These are phyloP conservation scores for Crotalus tigris DNA, from an alignment of 2,113 vertebrate genomes.

Conservation along the genomic window DNA sequence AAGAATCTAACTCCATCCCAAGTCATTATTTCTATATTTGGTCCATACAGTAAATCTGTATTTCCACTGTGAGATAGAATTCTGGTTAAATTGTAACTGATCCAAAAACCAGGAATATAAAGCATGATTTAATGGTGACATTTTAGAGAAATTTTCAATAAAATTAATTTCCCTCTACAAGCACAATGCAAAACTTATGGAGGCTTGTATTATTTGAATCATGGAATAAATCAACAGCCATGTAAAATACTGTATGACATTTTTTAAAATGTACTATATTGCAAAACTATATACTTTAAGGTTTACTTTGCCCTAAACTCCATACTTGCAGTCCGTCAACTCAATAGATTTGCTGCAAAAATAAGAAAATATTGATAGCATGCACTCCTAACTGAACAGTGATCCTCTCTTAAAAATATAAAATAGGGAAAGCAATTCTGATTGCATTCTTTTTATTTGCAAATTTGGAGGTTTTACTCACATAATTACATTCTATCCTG, in stretches of 20 bases:
- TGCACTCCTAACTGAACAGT: background rate
- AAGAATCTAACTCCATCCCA: background rate
- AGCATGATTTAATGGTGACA: background rate
- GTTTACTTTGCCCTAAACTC: background rate
- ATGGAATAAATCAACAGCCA: background rate
- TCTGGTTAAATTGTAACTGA: background rate
- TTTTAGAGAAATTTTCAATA: background rate
- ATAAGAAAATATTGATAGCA: background rate
- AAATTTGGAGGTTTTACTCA: background rate
- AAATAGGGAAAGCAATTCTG: background rate
- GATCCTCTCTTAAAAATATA: background rate
- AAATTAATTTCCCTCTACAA: background rate
- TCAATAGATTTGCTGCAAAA: background rate
- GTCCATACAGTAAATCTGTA: background rate
- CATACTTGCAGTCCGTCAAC: background rate
- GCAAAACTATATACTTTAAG: background rate
- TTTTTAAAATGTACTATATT: background rate
- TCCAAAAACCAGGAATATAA: background rate
- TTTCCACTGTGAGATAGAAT: background rate
- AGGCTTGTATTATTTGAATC: background rate
- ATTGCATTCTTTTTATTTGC: background rate
- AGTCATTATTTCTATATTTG: background rate
- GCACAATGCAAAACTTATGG: background rate
- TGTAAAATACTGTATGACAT: background rate
- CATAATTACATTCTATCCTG: background rate